Evolutionary conservation across 2,888 invertebrate genomes (phyloP).

Genomic region (Tachystola acroxantha): DNA sequence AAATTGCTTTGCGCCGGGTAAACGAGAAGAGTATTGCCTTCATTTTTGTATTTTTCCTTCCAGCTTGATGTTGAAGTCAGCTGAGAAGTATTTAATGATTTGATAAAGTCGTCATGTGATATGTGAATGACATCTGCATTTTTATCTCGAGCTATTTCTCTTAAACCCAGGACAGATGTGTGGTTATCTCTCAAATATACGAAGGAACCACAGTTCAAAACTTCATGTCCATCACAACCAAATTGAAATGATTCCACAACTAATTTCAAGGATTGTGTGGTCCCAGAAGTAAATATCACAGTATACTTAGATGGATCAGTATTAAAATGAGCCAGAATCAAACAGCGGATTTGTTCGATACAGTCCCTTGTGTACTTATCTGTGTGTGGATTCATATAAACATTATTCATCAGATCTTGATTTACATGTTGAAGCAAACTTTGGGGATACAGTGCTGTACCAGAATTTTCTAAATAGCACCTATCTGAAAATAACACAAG

Average conservation of each 20-base stretch:
- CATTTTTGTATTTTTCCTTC: conserved; percentile 30
- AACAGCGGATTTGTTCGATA: conserved; percentile 90
- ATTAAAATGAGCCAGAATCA: conserved; percentile 91
- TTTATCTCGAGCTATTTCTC: conserved; percentile 82
- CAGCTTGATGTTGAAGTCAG: neutral
- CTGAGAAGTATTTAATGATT: conserved; percentile 29
- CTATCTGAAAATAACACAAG: conserved; percentile 70
- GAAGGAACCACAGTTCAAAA: conserved; percentile 78
- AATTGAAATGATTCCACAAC: conserved; percentile 90
- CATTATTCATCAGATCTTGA: conserved; percentile 81
- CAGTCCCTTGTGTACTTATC: conserved; percentile 90
- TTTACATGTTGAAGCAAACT: conserved; percentile 82
- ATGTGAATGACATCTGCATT: conserved; percentile 78
- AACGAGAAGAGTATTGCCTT: conserved; percentile 81
- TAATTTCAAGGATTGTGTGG: conserved; percentile 91
- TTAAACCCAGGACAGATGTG: conserved; percentile 96
- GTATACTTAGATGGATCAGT: conserved; percentile 88
- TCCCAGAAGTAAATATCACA: conserved; percentile 95
- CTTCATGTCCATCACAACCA: conserved; percentile 32
- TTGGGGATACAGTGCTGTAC: conserved; percentile 89
- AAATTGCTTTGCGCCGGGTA: conserved; percentile 97
- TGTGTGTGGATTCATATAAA: conserved; percentile 95
- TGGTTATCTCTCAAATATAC: conserved; percentile 94
- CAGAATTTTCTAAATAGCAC: conserved; percentile 94
- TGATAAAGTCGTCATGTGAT: conserved; percentile 76